Conservation (phyloP, 1,140 invertebrate genomes). For the Drosophila pseudoobscura region DNA sequence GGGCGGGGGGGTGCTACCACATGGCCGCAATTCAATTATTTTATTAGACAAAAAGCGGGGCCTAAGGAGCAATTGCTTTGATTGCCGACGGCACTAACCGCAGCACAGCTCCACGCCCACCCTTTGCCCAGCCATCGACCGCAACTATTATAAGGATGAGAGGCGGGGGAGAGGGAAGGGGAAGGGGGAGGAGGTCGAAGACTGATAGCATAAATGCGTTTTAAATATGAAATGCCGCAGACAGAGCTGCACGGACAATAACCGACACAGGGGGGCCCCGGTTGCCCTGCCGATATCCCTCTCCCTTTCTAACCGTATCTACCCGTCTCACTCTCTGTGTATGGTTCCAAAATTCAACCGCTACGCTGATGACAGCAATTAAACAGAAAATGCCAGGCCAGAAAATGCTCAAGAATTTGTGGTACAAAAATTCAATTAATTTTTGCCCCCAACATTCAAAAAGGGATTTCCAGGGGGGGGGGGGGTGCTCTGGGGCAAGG, state of each 20-base stretch:
- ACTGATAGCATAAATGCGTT: slow-evolving; percentile 64
- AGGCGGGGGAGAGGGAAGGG: slow-evolving; percentile 13
- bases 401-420: slow-evolving; percentile 77
- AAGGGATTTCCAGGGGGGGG: slow-evolving; percentile 2
- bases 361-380: slow-evolving; percentile 75
- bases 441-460: slow-evolving; percentile 47
- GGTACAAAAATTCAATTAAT: slow-evolving; percentile 82
- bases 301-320: background rate
- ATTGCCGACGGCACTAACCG: slow-evolving; percentile 62
- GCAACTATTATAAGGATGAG: slow-evolving; percentile 58
- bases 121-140: slow-evolving; percentile 20
- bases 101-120: slow-evolving; percentile 16
- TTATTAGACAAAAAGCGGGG: slow-evolving; percentile 60
- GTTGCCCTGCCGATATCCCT: slow-evolving; percentile 4
- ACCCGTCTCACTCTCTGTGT: no score
- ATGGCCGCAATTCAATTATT: slow-evolving; percentile 78
- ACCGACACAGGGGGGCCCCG: slow-evolving; percentile 9
- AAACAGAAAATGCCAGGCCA: slow-evolving; percentile 71
- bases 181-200: slow-evolving; percentile 21
- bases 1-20: slow-evolving; percentile 55
- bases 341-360: slow-evolving; percentile 67
- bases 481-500: background rate
- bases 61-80: slow-evolving; percentile 69
- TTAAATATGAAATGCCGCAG: slow-evolving; percentile 63
- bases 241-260: slow-evolving; percentile 34